A percentile compares a stretch with the other conserved stretches of the same genome.
Evolutionary conservation across 1,140 invertebrate species (phyloP).

Genomic region (Drosophila kepulauana): DNA sequence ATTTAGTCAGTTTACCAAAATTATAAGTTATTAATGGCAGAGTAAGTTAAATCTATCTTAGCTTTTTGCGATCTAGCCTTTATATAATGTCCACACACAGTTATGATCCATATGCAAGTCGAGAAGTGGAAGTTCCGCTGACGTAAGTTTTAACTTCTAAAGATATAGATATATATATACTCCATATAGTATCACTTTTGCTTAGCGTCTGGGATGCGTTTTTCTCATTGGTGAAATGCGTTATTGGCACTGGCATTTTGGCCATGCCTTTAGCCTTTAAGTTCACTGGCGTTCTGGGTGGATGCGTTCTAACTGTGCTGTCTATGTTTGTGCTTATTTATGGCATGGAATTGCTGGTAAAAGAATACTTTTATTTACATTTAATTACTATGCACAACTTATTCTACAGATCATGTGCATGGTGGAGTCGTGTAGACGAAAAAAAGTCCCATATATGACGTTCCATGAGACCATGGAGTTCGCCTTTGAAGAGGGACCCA

Average conservation of each 20-base stretch:
- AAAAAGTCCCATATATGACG: conserved; percentile 34
- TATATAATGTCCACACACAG: neutral
- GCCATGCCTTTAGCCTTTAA: conserved; percentile 50
- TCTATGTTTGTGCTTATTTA: conserved; percentile 31
- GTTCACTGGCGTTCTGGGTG: conserved; percentile 30
- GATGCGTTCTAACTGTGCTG: conserved; percentile 5
- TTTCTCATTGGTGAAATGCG: conserved; percentile 41
- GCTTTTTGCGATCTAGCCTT: neutral
- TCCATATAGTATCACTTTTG: neutral
- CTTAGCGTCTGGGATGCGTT: conserved; percentile 31
- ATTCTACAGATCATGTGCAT: conserved; percentile 44
- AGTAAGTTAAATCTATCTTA: neutral
- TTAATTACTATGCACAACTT: too few species aligned
- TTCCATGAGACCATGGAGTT: conserved; percentile 42
- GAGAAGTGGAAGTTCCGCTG: conserved; percentile 28
- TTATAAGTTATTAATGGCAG: neutral
- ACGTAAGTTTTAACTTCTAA: conserved; percentile 31
- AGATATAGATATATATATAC: neutral
- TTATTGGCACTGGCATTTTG: conserved; percentile 51
- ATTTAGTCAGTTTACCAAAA: too few species aligned
- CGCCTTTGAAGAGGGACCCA: conserved; percentile 42
- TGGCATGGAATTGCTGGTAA: conserved; percentile 53
- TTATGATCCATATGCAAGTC: conserved; percentile 50
- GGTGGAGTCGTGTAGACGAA: conserved; percentile 45
- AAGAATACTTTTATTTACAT: neutral